Percentiles rank a stretch among this genome's conserved stretches.
These are phyloP conservation scores for Halocynthia roretzi DNA, from an alignment of 23 tunicate genomes.

Conservation along the genomic window DNA sequence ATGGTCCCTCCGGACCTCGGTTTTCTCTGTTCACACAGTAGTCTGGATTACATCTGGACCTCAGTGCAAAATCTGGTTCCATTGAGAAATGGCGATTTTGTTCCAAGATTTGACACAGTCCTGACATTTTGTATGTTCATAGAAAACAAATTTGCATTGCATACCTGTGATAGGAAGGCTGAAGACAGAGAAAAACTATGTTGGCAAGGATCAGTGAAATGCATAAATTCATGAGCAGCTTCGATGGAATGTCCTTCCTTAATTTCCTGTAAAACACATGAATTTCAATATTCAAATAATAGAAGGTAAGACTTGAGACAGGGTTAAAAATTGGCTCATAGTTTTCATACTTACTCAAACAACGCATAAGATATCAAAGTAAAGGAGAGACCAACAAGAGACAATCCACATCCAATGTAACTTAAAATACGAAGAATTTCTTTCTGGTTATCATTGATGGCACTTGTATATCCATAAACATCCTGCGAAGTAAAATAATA, in stretches of 20 bases:
- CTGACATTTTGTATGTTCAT: no score
- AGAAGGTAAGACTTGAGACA: no score
- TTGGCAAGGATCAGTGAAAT: conserved; percentile 36
- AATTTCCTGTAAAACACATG: conserved; percentile 29
- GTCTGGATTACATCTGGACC: no score
- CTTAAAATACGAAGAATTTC: conserved; percentile 21
- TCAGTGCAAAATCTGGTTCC: no score
- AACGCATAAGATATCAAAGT: conserved; percentile 34
- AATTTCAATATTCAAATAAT: no score
- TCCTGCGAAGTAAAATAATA: conserved; percentile 26
- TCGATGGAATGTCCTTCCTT: conserved; percentile 34
- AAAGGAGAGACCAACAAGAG: conserved; percentile 22
- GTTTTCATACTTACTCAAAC: conserved; percentile 27
- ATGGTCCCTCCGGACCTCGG: no score
- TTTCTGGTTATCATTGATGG: conserved; percentile 17
- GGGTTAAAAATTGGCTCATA: no score
- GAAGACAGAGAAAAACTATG: conserved; percentile 17
- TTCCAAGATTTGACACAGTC: no score
- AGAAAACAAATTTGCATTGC: not conserved
- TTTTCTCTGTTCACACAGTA: no score
- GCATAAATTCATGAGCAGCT: conserved; percentile 37
- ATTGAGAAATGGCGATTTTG: no score
- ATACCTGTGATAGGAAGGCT: conserved; percentile 29
- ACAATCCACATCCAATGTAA: conserved; percentile 42
- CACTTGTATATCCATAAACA: conserved; percentile 19